Evolutionary conservation across 2,888 invertebrate species (phyloP), one percentile per base, ranked within the genome.

Genomic region (Drosophila algonquin): DNA sequence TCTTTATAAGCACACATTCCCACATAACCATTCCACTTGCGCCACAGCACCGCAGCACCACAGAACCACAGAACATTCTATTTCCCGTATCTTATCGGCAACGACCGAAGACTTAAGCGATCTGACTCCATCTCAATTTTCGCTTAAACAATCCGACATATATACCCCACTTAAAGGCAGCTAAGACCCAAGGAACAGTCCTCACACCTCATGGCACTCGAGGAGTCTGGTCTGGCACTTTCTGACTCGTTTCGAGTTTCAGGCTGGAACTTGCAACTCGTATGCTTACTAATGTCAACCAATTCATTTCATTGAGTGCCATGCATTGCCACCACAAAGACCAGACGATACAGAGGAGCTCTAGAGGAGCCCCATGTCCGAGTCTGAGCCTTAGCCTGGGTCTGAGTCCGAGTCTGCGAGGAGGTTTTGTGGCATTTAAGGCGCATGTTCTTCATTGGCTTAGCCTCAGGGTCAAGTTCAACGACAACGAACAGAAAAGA

Each of bases 221-320:
- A 44, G 27, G 10, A 16, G 53, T 53, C 21, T 53, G 35, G 21
- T 27, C 27, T 27, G 35, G 24, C 24, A 14, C 40, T 48, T 12
- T 32, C 12, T 4, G 16, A 35, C 45, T 71, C 71, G 67, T 67
- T 67, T 67, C 70, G 71, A 67, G 59, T 67, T 67, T 67, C 67
- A 67, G 40, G 21, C 64, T 63, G 58, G 69, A 75, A 61, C 57
- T 69, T 67, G 76, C 85, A 78, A 75, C 84, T 70, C 59, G 76
- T 60, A 76, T 47, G 76, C 72, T 71, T 70, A 81, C 85, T 84
- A 83, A 83, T 83, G 83, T 83, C 83, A 83, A 83, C 76, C 83
- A 84, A 84, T 84, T 84, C 89, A 84, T 84, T 84, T 84, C 87
- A 89, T 89, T 84, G 89, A 89, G 80, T 85, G 82, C 87, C 76